Evolutionary conservation across 2,888 invertebrate species (phyloP).

Genomic region (Dromius quadrimaculatus): DNA sequence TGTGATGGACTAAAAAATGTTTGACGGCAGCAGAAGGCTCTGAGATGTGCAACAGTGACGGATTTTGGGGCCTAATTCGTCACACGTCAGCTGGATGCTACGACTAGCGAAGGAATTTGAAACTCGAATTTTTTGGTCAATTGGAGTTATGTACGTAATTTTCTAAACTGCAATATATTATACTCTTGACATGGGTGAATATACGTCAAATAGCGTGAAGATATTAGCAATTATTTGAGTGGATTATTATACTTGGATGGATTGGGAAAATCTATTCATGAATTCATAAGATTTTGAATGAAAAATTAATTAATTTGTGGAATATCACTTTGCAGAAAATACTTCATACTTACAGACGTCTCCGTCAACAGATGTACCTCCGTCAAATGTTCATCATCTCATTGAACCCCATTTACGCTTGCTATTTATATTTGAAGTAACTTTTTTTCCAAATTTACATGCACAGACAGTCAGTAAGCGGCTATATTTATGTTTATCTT

Average conservation of each 20-base stretch:
- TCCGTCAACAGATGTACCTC: slow-evolving; percentile 1
- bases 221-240: too few relatives aligned
- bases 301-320: too few relatives aligned
- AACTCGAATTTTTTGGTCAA: not conserved
- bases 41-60: too few relatives aligned
- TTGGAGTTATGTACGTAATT: not conserved
- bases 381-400: not conserved
- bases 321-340: too few relatives aligned
- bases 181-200: not conserved
- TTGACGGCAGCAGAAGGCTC: too few relatives aligned
- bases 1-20: too few relatives aligned
- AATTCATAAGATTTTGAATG: too few relatives aligned
- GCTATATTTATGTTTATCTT: slow-evolving; percentile 40
- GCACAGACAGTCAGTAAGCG: not conserved
- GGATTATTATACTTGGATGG: too few relatives aligned
- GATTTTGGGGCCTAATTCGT: too few relatives aligned
- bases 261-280: too few relatives aligned
- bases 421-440: slow-evolving; percentile 8
- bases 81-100: slow-evolving; percentile 9
- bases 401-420: not conserved
- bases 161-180: not conserved
- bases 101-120: not conserved
- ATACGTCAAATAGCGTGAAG: too few relatives aligned
- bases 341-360: slow-evolving; percentile 2
- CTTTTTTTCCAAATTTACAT: not conserved